Conservation (phyloP, 2,888 invertebrate species). For the Augochlorella aurata region DNA sequence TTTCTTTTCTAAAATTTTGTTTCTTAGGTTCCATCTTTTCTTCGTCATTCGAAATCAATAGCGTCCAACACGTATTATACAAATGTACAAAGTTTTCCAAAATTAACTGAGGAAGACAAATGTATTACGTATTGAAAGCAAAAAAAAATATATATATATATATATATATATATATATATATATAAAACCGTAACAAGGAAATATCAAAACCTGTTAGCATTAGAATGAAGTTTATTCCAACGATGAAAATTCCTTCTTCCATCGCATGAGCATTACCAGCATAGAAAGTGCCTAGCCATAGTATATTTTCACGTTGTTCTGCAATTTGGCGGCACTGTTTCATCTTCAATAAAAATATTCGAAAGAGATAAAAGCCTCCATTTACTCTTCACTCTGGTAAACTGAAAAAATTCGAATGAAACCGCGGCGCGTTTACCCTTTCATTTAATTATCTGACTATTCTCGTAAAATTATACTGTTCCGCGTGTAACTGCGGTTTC, state of each 20-base stretch:
- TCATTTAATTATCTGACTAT: slow-evolving; percentile 29
- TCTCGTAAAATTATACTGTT: slow-evolving; percentile 23
- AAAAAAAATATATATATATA: too few relatives aligned
- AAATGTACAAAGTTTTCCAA: too few relatives aligned
- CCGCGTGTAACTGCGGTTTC: slow-evolving; percentile 13
- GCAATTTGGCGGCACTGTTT: neutral
- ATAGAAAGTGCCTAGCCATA: neutral
- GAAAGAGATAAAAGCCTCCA: neutral
- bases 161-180: too few relatives aligned
- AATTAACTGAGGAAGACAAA: too few relatives aligned
- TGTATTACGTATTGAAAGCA: neutral
- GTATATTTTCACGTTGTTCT: neutral
- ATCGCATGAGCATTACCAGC: neutral
- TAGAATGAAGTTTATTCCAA: neutral
- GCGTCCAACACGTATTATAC: too few relatives aligned
- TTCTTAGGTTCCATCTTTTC: too few relatives aligned
- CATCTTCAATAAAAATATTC: neutral
- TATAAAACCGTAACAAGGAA: neutral
- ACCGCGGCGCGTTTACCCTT: neutral
- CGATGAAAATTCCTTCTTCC: neutral
- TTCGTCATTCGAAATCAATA: too few relatives aligned
- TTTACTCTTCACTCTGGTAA: neutral
- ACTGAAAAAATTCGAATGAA: slow-evolving; percentile 3
- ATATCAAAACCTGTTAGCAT: neutral
- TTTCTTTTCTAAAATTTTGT: too few relatives aligned